Evolutionary conservation across 2,113 vertebrate genomes (phyloP).

Genomic region (Callorhinus ursinus): DNA sequence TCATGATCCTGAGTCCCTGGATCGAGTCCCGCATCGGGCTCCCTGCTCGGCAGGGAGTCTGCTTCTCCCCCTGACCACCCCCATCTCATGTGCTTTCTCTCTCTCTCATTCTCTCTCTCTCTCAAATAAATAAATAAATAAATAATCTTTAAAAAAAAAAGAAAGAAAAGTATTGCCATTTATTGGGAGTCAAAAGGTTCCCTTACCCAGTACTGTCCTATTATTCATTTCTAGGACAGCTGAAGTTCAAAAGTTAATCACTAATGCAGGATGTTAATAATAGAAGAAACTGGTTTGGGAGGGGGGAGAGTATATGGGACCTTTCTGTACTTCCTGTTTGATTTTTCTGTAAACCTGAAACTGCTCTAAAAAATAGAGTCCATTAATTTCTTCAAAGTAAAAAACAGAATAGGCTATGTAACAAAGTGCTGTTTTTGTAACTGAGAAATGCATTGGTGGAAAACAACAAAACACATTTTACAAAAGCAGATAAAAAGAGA

Average conservation of each 20-base stretch:
- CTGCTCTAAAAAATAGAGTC: background rate
- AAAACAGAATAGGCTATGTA: background rate
- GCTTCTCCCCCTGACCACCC: too few relatives aligned
- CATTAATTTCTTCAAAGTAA: background rate
- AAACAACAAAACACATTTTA: slow-evolving; percentile 3
- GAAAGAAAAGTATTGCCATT: background rate
- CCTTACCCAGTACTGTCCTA: background rate
- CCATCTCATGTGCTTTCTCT: too few relatives aligned
- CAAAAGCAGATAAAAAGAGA: background rate
- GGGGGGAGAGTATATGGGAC: background rate
- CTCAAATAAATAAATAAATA: too few relatives aligned
- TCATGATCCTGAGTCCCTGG: too few relatives aligned
- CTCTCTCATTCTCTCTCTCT: too few relatives aligned
- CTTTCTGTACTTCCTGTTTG: background rate
- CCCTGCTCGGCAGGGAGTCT: too few relatives aligned
- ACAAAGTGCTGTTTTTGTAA: background rate
- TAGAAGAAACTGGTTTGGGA: background rate
- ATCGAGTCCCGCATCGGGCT: too few relatives aligned
- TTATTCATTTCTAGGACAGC: background rate
- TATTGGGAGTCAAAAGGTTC: background rate
- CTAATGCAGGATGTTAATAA: background rate
- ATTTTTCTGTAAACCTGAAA: slow-evolving; percentile 30
- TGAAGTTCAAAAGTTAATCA: background rate
- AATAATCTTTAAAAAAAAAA: too few relatives aligned
- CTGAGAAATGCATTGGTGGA: background rate